A percentile compares a stretch with the other conserved stretches of the same genome.
Conservation (phyloP, 2,888 invertebrate species). For the Acanthopleura granulata region DNA sequence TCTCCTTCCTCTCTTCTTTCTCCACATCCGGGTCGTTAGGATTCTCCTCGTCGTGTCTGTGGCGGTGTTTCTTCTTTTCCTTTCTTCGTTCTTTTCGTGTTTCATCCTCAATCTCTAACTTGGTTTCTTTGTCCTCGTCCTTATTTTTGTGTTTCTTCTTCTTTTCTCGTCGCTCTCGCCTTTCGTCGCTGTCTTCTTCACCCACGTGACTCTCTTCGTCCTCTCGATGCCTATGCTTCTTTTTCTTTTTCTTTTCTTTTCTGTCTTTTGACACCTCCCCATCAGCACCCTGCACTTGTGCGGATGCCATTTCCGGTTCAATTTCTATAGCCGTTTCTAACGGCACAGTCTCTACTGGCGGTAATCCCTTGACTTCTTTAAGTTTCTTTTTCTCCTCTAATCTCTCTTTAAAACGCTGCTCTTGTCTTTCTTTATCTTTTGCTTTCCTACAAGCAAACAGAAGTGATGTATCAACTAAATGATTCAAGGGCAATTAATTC, state of each 20-base stretch:
- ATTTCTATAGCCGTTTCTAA: slow-evolving; percentile 7
- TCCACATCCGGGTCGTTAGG: not conserved
- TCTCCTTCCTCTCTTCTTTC: not conserved
- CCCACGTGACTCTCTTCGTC: slow-evolving; percentile 7
- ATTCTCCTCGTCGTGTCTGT: not conserved
- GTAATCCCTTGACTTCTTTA: not conserved
- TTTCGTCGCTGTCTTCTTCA: slow-evolving; percentile 2
- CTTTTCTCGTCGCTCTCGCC: not conserved
- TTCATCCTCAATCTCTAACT: slow-evolving; percentile 12
- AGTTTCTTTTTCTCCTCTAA: slow-evolving; percentile 16
- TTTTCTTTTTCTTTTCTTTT: slow-evolving; percentile 15
- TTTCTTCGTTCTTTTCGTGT: not conserved
- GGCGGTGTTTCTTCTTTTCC: slow-evolving; percentile 13
- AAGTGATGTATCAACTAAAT: no score
- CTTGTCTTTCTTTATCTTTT: slow-evolving; percentile 18
- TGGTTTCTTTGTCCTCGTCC: slow-evolving; percentile 9
- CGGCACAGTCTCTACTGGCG: slow-evolving; percentile 1
- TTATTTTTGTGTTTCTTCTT: not conserved
- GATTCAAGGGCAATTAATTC: no score
- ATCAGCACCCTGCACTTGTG: not conserved
- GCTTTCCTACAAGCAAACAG: slow-evolving; percentile 2
- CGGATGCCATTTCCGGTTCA: not conserved
- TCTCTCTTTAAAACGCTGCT: slow-evolving; percentile 13
- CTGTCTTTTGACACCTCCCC: not conserved
- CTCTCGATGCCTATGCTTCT: not conserved